Conservation (phyloP, 2,888 invertebrate genomes). For the Heliothis peltigera region DNA sequence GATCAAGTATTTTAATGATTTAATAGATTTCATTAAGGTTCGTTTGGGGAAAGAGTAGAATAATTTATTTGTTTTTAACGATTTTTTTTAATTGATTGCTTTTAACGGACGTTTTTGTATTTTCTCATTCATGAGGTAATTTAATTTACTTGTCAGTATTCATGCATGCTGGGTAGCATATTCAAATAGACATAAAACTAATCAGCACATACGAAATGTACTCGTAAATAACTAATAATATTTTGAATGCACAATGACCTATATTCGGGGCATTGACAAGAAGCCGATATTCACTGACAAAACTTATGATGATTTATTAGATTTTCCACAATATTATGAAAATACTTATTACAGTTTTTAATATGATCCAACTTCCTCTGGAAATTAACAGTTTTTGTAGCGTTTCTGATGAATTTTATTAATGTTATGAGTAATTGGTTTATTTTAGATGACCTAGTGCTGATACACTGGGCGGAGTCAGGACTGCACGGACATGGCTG, state of each 20-base stretch:
- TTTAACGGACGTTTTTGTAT: too few relatives aligned
- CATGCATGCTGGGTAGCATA: too few relatives aligned
- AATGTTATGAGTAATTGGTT: slow-evolving; percentile 8
- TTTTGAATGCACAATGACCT: slow-evolving; percentile 23
- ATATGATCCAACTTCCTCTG: slow-evolving; percentile 32
- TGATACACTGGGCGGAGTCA: not conserved
- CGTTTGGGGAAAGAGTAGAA: too few relatives aligned
- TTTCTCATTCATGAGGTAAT: not conserved
- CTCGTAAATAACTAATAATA: not conserved
- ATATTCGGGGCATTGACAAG: slow-evolving; percentile 19
- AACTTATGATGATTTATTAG: slow-evolving; percentile 21
- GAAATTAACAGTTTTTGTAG: slow-evolving; percentile 26
- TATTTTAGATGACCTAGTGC: slow-evolving; percentile 31
- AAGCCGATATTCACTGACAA: slow-evolving; percentile 23
- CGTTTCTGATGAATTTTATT: slow-evolving; percentile 7
- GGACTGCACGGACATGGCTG: not conserved
- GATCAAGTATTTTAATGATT: not conserved
- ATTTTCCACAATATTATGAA: slow-evolving; percentile 20
- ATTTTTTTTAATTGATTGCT: too few relatives aligned
- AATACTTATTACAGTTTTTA: slow-evolving; percentile 2
- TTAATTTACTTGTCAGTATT: too few relatives aligned
- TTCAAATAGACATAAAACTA: not conserved
- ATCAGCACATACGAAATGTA: not conserved
- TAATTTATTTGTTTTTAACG: too few relatives aligned
- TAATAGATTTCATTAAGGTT: too few relatives aligned